Percentiles rank a stretch among this genome's conserved stretches.
Conservation (phyloP, 2,797 vertebrate genomes). For the Chromobotia macracanthus region DNA sequence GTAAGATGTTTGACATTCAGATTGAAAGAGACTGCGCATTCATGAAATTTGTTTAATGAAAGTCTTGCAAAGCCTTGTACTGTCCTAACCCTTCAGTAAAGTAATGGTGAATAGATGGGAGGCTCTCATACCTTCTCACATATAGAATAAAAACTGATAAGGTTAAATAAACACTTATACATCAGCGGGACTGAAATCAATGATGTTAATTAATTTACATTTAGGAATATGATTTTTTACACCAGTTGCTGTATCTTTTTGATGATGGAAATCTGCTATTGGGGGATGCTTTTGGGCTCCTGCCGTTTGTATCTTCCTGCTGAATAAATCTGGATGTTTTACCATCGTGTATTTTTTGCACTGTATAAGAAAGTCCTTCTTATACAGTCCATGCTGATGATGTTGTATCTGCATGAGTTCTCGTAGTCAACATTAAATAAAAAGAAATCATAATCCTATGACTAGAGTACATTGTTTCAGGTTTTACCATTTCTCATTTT, state of each 20-base stretch:
- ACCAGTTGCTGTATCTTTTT: slow-evolving; percentile 75
- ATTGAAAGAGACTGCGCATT: background rate
- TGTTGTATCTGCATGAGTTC: background rate
- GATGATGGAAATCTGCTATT: slow-evolving; percentile 74
- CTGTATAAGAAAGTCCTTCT: slow-evolving; percentile 92
- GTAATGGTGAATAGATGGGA: slow-evolving; percentile 7
- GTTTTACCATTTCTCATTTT: slow-evolving; percentile 89
- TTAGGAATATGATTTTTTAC: slow-evolving; percentile 84
- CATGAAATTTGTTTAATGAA: background rate
- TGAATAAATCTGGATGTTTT: slow-evolving; percentile 96
- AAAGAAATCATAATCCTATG: slow-evolving; percentile 98
- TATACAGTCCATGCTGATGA: too few relatives aligned
- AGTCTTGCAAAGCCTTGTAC: slow-evolving; percentile 11
- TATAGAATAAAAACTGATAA: slow-evolving; percentile 69
- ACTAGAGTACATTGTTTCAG: slow-evolving; percentile 90
- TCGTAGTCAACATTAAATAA: slow-evolving; percentile 83
- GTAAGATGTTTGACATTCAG: slow-evolving; percentile 1
- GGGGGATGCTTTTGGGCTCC: slow-evolving; percentile 87
- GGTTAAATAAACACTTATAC: slow-evolving; percentile 65
- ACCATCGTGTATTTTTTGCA: slow-evolving; percentile 95
- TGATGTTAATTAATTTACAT: slow-evolving; percentile 61
- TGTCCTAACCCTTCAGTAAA: background rate
- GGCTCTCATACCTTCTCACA: slow-evolving; percentile 33
- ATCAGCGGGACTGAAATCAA: slow-evolving; percentile 9
- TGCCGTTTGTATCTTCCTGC: slow-evolving; percentile 96